Percentiles rank a stretch among this genome's conserved stretches.
Conservation (phyloP, 2,888 invertebrate species). For the Carterocephalus palaemon region DNA sequence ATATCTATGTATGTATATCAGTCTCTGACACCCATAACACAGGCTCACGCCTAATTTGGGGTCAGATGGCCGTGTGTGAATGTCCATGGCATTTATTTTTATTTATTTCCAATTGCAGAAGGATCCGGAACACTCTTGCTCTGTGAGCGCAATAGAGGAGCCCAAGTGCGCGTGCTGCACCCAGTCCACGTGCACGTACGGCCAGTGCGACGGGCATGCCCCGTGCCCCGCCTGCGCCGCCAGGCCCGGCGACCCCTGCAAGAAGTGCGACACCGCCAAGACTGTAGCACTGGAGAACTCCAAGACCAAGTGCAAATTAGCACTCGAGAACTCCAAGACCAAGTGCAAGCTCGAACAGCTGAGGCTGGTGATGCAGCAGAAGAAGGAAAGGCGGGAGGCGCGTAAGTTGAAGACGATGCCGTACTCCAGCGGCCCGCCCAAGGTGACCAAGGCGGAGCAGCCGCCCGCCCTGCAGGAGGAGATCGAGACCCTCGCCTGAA, state of each 20-base stretch:
- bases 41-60: no score
- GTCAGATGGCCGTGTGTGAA: no score
- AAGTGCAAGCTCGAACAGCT: slow-evolving; percentile 92
- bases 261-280: slow-evolving; percentile 64
- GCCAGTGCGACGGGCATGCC: slow-evolving; percentile 61
- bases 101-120: slow-evolving; percentile 50
- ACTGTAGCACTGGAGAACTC: slow-evolving; percentile 80
- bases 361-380: slow-evolving; percentile 93
- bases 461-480: slow-evolving; percentile 87
- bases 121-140: slow-evolving; percentile 57
- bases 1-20: no score
- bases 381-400: slow-evolving; percentile 89
- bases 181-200: slow-evolving; percentile 53
- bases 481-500: slow-evolving; percentile 66
- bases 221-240: slow-evolving; percentile 39
- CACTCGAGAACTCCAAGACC: slow-evolving; percentile 85
- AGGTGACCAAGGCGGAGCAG: slow-evolving; percentile 94
- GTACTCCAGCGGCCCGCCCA: slow-evolving; percentile 76
- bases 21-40: no score
- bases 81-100: no score
- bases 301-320: slow-evolving; percentile 90
- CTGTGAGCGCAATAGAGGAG: slow-evolving; percentile 43
- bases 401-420: slow-evolving; percentile 84
- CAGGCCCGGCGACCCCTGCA: slow-evolving; percentile 60
- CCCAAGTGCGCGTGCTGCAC: slow-evolving; percentile 53